These are phyloP conservation scores for Galeopterus variegatus DNA, from an alignment of 2,113 vertebrate species.

Conservation along the genomic window DNA sequence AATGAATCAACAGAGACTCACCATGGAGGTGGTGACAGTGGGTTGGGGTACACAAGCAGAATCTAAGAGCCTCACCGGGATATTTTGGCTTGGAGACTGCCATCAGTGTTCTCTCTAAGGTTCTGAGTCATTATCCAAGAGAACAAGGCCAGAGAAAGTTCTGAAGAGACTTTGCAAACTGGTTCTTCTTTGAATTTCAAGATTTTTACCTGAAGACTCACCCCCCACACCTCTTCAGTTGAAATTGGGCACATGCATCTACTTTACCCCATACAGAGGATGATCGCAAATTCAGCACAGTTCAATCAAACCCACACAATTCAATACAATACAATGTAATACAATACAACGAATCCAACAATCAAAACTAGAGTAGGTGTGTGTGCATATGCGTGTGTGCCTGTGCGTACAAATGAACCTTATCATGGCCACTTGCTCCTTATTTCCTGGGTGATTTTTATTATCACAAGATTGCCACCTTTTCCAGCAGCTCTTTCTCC, in stretches of 20 bases:
- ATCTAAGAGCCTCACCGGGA: background rate
- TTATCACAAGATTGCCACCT: background rate
- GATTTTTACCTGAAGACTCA: background rate
- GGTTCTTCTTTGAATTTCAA: background rate
- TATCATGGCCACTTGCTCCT: background rate
- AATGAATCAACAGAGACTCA: background rate
- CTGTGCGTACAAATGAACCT: background rate
- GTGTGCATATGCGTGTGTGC: no score
- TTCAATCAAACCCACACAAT: background rate
- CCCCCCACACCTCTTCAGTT: background rate
- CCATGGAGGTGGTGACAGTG: background rate
- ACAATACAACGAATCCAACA: background rate
- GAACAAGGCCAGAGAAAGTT: background rate
- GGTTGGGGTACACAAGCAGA: background rate
- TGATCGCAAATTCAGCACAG: background rate
- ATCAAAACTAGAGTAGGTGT: background rate
- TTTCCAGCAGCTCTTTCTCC: background rate
- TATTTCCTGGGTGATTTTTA: conserved; percentile 23
- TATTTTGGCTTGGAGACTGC: background rate
- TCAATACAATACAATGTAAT: background rate
- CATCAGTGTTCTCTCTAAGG: background rate
- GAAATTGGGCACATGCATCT: background rate
- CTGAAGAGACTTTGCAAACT: background rate
- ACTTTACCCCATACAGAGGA: background rate
- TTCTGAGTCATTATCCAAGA: background rate